phyloP scores from a whole-genome alignment of 2,797 vertebrate species.

The Chaunax sp. region DNA sequence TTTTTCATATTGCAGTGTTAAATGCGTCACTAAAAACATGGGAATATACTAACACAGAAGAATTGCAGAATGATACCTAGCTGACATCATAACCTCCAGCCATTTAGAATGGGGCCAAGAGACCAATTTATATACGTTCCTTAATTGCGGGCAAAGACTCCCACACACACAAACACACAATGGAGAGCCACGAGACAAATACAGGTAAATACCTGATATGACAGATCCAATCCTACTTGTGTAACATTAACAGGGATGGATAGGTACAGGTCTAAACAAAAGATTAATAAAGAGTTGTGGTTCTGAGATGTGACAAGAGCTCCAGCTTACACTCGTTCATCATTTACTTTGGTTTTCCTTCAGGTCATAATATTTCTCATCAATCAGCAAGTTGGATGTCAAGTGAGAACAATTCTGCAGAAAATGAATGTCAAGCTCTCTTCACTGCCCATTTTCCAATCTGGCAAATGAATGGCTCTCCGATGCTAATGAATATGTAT shows the following conservation, averaged over 20 bases:
- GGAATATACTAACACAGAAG: background rate
- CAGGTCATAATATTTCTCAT: constrained; percentile 85
- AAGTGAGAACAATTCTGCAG: constrained; percentile 80
- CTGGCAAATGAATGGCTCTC: constrained; percentile 87
- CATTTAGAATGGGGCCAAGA: constrained; percentile 14
- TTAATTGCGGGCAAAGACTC: constrained; percentile 15
- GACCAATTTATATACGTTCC: constrained; percentile 36
- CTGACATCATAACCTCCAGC: constrained; percentile 15
- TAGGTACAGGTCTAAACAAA: constrained; percentile 78
- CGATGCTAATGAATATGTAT: constrained; percentile 85
- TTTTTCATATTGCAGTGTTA: background rate
- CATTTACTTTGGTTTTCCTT: constrained; percentile 83
- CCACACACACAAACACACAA: constrained; percentile 40
- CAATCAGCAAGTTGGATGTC: constrained; percentile 86
- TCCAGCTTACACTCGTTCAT: constrained; percentile 81
- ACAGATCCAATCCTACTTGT: constrained; percentile 84
- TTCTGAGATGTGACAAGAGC: constrained; percentile 80
- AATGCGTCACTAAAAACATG: background rate
- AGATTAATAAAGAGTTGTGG: constrained; percentile 86
- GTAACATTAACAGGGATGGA: constrained; percentile 82
- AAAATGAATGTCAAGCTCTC: constrained; percentile 82
- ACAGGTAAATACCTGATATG: constrained; percentile 81
- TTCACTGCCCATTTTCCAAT: constrained; percentile 72
- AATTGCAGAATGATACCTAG: constrained; percentile 9
- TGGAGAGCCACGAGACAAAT: constrained; percentile 79